A percentile compares a stretch with the other conserved stretches of the same genome.
phyloP scores from a whole-genome alignment of 2,113 vertebrate species.

The Elachura formosa region DNA sequence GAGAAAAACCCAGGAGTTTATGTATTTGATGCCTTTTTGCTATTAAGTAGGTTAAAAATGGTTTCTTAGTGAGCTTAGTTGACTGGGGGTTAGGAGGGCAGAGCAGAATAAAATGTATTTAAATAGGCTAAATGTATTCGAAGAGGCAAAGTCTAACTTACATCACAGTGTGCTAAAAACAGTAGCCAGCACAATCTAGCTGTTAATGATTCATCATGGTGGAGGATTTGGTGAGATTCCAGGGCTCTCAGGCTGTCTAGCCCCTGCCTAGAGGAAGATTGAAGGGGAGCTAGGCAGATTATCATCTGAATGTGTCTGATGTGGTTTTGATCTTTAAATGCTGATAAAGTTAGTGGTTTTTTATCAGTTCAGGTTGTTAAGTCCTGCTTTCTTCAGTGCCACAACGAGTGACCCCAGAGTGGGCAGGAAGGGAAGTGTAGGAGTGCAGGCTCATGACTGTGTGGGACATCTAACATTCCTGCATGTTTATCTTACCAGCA shows the following conservation, averaged over 20 bases:
- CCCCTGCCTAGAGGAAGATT: background rate
- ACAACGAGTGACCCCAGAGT: background rate
- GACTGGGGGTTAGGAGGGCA: background rate
- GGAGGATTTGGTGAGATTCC: constrained; percentile 14
- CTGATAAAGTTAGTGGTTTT: background rate
- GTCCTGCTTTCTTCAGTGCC: background rate
- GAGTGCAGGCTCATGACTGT: background rate
- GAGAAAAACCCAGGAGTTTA: background rate
- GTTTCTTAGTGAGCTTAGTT: background rate
- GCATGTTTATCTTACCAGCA: background rate
- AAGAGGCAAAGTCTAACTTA: background rate
- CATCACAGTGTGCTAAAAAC: background rate
- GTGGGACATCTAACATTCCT: background rate
- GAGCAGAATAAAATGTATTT: background rate
- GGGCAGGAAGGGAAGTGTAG: background rate
- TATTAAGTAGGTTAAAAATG: background rate
- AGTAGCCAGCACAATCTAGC: background rate
- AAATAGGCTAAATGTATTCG: constrained; percentile 10
- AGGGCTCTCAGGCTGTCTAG: background rate
- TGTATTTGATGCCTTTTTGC: background rate
- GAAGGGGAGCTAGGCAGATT: background rate
- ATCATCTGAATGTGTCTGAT: background rate
- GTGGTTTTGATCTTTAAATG: background rate
- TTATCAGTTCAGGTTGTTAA: background rate
- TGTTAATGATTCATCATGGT: constrained; percentile 10